Conservation (phyloP, 2,797 vertebrate genomes). For the Artibeus lituratus region DNA sequence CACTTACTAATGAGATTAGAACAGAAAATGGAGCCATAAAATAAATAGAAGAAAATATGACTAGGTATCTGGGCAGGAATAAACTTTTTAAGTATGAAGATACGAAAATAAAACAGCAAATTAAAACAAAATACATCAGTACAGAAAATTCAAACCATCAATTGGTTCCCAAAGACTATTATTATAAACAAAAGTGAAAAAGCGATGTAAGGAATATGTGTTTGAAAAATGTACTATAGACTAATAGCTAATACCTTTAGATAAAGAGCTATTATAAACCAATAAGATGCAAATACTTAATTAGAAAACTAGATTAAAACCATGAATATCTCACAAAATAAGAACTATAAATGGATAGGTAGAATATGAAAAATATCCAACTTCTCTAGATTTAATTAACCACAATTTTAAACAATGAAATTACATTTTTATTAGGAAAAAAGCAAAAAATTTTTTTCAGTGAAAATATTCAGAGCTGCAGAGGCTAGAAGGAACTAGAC, state of each 20-base stretch:
- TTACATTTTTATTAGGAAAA: neutral
- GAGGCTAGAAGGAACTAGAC: neutral
- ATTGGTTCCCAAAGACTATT: neutral
- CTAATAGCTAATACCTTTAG: neutral
- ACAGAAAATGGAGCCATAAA: neutral
- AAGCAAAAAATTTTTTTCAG: neutral
- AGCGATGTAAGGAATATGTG: neutral
- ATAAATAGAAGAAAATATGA: neutral
- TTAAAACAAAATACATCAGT: neutral
- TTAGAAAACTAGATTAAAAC: neutral
- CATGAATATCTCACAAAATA: neutral
- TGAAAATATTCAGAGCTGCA: neutral
- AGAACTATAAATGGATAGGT: neutral
- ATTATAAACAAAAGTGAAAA: conserved; percentile 15
- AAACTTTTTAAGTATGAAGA: neutral
- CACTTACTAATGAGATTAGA: neutral
- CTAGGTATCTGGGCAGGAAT: neutral
- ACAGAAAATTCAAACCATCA: neutral
- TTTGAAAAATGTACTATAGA: neutral
- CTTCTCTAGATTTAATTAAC: conserved; percentile 20
- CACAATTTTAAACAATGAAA: conserved; percentile 7
- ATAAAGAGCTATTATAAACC: conserved; percentile 2
- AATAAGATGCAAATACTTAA: conserved; percentile 7
- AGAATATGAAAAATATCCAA: neutral
- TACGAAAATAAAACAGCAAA: conserved; percentile 40